Evolutionary conservation across 2,113 vertebrate species (phyloP), one percentile per base, ranked within the genome.

Genomic region (Seriola dumerili): DNA sequence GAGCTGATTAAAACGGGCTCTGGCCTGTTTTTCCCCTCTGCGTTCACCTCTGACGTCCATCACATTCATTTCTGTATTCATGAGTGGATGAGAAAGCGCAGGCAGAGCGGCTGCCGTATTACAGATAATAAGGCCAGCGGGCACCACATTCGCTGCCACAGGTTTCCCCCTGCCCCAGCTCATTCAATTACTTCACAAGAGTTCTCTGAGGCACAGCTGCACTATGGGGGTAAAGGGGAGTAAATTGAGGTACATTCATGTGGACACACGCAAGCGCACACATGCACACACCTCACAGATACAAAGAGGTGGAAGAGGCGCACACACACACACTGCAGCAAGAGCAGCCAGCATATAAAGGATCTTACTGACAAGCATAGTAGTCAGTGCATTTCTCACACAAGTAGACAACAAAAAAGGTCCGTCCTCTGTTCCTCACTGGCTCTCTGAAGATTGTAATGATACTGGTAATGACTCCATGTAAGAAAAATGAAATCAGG

Each of bases 51-150:
- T 91, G 91, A 91, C 93, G 85, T 92, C 86, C 87, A 65, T 89
- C 91, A 91, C 92, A 88, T 91, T 94, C 90, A 93, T 94, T 92
- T 94, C 91, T 92, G 91, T 93, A 95, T 95, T 94, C 94, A 94
- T 95, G 93, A 94, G 93, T 89, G 76, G 85, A 91, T 76, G 90
- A 92, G 89, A 87, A 90, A 89, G 88, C 64, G 55, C 86, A 88
- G 88, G 90, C 91, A 72, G 88, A 90, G 91, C 88, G 87, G 87
- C 89, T 86, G 93, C 79, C 57, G 85, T 91, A 87, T 93, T 90
- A 89, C 83, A 75, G 93, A 93, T 95, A 94, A 95, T 94, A 95
- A 94, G 94, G 91, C 91, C 93, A 93, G 93, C 90, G 76, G 93
- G 93, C 89, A 76, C 79, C 89, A 83, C 82, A 87, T 89, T 93